Evolutionary conservation across 2,888 invertebrate genomes (phyloP).

Genomic region (Hofmannophila pseudospretella): DNA sequence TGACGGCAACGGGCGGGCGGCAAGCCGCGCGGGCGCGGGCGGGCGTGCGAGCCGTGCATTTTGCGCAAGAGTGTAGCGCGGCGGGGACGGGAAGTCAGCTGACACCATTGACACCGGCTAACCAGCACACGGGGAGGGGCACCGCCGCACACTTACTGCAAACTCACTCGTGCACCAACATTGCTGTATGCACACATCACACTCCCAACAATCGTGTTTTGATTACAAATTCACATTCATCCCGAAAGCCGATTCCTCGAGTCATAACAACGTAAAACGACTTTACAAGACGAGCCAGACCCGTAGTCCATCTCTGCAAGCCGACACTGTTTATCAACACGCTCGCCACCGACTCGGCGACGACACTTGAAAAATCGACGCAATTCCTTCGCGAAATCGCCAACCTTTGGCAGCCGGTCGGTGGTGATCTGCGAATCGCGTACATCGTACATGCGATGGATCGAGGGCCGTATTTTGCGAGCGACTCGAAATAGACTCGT

Average conservation of each 20-base stretch:
- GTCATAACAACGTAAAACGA: conserved; percentile 42
- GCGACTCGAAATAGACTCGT: conserved; percentile 69
- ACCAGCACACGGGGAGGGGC: conserved; percentile 19
- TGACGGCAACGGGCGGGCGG: conserved; percentile 14
- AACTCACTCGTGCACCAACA: conserved; percentile 16
- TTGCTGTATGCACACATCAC: conserved; percentile 12
- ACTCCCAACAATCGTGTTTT: conserved; percentile 31
- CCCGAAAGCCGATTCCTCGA: conserved; percentile 38
- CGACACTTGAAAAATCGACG: conserved; percentile 45
- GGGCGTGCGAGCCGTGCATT: conserved; percentile 28
- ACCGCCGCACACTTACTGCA: neutral
- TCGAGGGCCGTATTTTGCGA: conserved; percentile 52
- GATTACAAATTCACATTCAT: conserved; percentile 39
- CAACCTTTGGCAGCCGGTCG: conserved; percentile 42
- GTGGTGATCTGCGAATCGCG: conserved; percentile 39
- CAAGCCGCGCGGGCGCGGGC: conserved; percentile 21
- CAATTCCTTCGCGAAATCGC: conserved; percentile 40
- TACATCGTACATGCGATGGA: conserved; percentile 34
- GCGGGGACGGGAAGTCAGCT: conserved; percentile 52
- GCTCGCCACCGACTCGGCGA: conserved; percentile 32
- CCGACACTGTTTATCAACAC: conserved; percentile 73
- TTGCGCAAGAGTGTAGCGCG: conserved; percentile 43
- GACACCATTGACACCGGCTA: conserved; percentile 27
- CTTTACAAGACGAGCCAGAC: conserved; percentile 30
- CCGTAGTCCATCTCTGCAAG: conserved; percentile 45